Percentiles rank a stretch among this genome's conserved stretches.
These are phyloP conservation scores for Cotesia congregata DNA, from an alignment of 2,888 invertebrate species.

Conservation along the genomic window DNA sequence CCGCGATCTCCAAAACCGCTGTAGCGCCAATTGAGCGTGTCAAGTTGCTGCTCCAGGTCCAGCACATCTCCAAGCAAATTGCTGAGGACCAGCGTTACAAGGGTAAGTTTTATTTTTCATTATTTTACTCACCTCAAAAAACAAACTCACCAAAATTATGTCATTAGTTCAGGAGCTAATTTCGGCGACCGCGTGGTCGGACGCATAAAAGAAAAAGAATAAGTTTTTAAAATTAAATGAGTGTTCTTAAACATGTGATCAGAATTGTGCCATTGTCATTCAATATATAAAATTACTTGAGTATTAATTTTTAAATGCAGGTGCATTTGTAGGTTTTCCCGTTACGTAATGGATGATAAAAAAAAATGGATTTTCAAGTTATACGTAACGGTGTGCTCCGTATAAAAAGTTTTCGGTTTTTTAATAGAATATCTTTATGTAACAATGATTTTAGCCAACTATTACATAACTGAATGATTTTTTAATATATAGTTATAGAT, in stretches of 20 bases:
- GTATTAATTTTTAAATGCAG: background rate
- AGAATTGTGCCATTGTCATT: slow-evolving; percentile 38
- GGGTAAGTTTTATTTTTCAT: slow-evolving; percentile 73
- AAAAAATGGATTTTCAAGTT: slow-evolving; percentile 29
- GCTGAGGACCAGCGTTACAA: slow-evolving; percentile 90
- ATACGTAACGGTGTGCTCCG: slow-evolving; percentile 47
- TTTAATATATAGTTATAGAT: background rate
- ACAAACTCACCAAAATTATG: background rate
- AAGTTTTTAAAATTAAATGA: slow-evolving; percentile 5
- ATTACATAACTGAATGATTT: slow-evolving; percentile 56
- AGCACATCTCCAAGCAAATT: slow-evolving; percentile 93
- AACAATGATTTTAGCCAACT: slow-evolving; percentile 50
- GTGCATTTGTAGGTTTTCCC: slow-evolving; percentile 6
- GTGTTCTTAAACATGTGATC: slow-evolving; percentile 51
- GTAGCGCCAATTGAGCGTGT: slow-evolving; percentile 97
- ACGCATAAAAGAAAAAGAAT: background rate
- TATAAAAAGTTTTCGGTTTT: background rate
- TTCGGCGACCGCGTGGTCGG: slow-evolving; percentile 13
- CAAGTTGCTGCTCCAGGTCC: slow-evolving; percentile 93
- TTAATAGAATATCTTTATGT: slow-evolving; percentile 50
- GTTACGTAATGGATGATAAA: slow-evolving; percentile 12
- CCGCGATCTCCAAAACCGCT: slow-evolving; percentile 93
- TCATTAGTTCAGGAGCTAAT: background rate
- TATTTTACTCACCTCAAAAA: background rate
- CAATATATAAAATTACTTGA: background rate